These are phyloP conservation scores for Malurus elegans DNA, from an alignment of 2,113 vertebrate genomes.

Conservation along the genomic window DNA sequence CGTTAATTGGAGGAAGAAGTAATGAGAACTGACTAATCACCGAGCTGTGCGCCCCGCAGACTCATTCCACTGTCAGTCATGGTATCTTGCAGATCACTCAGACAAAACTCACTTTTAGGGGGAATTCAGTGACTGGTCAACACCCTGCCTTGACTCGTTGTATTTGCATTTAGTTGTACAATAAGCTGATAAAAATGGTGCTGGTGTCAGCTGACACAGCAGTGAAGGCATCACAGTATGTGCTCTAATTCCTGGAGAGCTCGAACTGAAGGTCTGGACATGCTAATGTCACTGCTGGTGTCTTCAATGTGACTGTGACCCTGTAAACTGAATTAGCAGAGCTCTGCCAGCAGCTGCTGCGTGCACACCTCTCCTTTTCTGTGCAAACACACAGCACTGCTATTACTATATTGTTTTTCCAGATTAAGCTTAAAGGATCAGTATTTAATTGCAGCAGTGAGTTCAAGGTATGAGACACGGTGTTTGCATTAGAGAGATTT, in stretches of 20 bases:
- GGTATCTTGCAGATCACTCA: not conserved
- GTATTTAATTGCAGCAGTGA: slow-evolving; percentile 29
- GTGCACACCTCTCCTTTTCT: not conserved
- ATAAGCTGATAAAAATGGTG: not conserved
- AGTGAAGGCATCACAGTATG: not conserved
- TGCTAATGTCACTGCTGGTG: not conserved
- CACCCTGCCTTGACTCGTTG: not conserved
- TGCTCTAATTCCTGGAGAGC: not conserved
- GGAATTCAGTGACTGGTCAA: not conserved
- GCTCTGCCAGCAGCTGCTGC: not conserved
- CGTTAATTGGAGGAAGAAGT: not conserved
- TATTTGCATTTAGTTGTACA: not conserved
- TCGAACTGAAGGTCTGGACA: not conserved
- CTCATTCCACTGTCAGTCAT: not conserved
- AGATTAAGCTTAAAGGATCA: slow-evolving; percentile 40
- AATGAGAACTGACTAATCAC: slow-evolving; percentile 27
- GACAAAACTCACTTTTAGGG: not conserved
- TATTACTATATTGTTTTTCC: not conserved
- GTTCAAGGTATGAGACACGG: not conserved
- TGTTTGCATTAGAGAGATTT: not conserved
- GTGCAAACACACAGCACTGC: not conserved
- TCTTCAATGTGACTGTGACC: not conserved
- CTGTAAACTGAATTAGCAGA: not conserved
- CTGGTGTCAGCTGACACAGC: slow-evolving; percentile 1
- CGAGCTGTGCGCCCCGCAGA: not conserved